A percentile compares a stretch with the other conserved stretches of the same genome.
Conservation (phyloP, 2,888 invertebrate species). For the Scaeva pyrastri region DNA sequence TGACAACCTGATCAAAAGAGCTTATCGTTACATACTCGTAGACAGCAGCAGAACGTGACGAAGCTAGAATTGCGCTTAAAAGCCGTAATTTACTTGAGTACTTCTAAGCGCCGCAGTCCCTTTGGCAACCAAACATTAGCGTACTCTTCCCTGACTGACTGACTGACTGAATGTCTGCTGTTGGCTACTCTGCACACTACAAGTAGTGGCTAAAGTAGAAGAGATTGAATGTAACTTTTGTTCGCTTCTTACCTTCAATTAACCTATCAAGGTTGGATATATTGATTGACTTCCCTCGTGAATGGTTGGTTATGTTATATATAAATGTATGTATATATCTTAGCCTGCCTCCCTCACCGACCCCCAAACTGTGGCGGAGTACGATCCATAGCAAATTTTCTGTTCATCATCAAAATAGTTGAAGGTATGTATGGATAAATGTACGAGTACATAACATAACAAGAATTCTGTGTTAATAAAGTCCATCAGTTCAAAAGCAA, state of each 20-base stretch:
- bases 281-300: slow-evolving; percentile 72
- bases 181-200: slow-evolving; percentile 52
- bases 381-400: slow-evolving; percentile 24
- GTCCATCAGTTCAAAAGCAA: no score
- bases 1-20: slow-evolving; percentile 74
- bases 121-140: slow-evolving; percentile 69
- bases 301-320: no score
- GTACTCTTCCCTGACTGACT: slow-evolving; percentile 49
- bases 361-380: neutral
- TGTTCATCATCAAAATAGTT: slow-evolving; percentile 31
- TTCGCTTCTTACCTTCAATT: slow-evolving; percentile 75
- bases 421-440: no score
- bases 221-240: slow-evolving; percentile 67
- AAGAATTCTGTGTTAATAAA: no score
- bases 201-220: slow-evolving; percentile 60
- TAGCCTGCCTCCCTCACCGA: neutral
- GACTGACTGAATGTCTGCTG: slow-evolving; percentile 70
- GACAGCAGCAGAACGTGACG: slow-evolving; percentile 66
- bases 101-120: slow-evolving; percentile 73
- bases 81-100: slow-evolving; percentile 72
- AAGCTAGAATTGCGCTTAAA: slow-evolving; percentile 73
- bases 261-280: slow-evolving; percentile 75
- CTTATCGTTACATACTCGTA: slow-evolving; percentile 9
- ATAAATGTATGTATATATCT: no score
- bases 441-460: no score